A percentile compares a stretch with the other conserved stretches of the same genome.
Conservation (phyloP, 1,140 invertebrate genomes). For the Chrysomallon squamiferum region DNA sequence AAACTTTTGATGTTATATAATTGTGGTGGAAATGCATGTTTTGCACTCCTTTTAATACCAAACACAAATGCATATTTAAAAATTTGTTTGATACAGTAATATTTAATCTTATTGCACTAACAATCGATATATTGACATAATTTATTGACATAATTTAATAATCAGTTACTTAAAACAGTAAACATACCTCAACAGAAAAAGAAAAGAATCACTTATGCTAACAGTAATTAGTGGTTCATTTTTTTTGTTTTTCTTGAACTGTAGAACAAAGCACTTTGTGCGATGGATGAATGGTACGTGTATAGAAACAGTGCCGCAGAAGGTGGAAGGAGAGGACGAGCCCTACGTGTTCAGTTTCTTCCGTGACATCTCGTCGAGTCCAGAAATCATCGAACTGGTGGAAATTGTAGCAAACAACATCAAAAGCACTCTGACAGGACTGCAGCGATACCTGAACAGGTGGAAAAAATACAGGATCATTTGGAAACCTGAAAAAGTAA, state of each 20-base stretch:
- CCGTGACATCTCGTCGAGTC: conserved; percentile 76
- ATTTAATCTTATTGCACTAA: no score
- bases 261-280: conserved; percentile 75
- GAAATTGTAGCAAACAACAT: conserved; percentile 73
- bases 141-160: no score
- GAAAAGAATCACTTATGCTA: no score
- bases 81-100: no score
- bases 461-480: conserved; percentile 81
- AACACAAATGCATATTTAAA: no score
- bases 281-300: conserved; percentile 88
- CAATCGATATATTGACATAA: no score
- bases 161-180: no score
- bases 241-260: conserved; percentile 12
- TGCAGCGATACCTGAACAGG: conserved; percentile 73
- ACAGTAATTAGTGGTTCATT: no score
- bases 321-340: conserved; percentile 66
- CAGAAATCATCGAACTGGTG: conserved; percentile 73
- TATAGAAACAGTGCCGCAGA: conserved; percentile 72
- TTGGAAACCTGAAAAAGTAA: conserved; percentile 81
- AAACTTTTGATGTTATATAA: no score
- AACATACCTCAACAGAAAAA: no score
- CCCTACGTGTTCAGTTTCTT: conserved; percentile 75
- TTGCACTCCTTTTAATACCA: no score
- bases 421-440: conserved; percentile 70
- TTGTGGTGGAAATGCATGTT: no score